Evolutionary conservation across 2,888 invertebrate species (phyloP), one percentile per base, ranked within the genome.

Genomic region (Pammene fasciana): DNA sequence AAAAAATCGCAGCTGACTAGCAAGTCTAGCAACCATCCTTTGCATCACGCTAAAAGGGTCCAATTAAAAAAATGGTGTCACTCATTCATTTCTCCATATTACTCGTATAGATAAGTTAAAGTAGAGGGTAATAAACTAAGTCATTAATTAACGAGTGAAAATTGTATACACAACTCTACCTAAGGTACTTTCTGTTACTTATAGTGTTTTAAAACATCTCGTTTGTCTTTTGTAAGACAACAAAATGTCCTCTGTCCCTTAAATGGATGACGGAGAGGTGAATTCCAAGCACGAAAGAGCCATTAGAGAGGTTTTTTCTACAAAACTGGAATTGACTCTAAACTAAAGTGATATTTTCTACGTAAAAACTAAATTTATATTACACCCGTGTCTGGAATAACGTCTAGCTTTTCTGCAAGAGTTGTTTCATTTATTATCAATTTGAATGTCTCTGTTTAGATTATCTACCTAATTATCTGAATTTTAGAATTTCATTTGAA

Each of bases 281-380:
- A 45, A 70, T 70, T 70, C 70, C 38, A 41, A 60, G 70, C 70
- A 70, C 70, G 70, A 65, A 65, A 34, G 41, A 34, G 54, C 70
- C 70, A 70, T 70, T 70, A 70, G 65, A 18, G 60, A 60, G 70
- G 65, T 54, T 70, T 70, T 68, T 68, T 65, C 60, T 65, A 43
- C 61, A 68, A 43, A 67, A 60, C 43, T 60, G 41, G 48, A 54
- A 70, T 60, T 54, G 65, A 65, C 65, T 65, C 55, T 46, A 65
- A 65, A 70, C 65, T 65, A 55, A 70, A 70, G 65, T 70, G 70
- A 65, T 70, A 70, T 65, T 65, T 70, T 60, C 60, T 60, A 48
- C 60, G 70, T 54, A 43, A 65, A 70, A 65, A 70, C 59, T 41
- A 59, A 70, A 70, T 70, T 70, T 70, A 70, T 70, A 65, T 59